phyloP scores from a whole-genome alignment of 2,888 invertebrate species.

The Iphiclides podalirius region DNA sequence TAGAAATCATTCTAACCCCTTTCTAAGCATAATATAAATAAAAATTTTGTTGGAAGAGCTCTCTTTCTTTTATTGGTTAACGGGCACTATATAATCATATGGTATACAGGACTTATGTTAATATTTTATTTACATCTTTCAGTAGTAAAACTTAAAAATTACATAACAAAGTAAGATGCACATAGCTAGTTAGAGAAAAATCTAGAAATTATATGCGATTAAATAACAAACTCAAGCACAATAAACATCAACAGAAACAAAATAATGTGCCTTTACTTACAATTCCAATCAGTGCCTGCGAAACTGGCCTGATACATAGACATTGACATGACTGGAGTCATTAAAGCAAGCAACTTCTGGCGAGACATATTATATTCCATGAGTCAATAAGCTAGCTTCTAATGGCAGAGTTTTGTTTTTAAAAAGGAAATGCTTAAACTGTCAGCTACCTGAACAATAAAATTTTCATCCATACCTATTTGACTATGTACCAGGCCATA shows the following conservation, averaged over 20 bases:
- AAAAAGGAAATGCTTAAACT: slow-evolving; percentile 14
- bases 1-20: slow-evolving; percentile 1
- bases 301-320: slow-evolving; percentile 15
- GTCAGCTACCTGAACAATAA: neutral
- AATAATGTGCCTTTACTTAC: slow-evolving; percentile 47
- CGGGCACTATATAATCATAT: slow-evolving; percentile 1
- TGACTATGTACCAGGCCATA: slow-evolving; percentile 28
- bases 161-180: slow-evolving; percentile 74
- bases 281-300: slow-evolving; percentile 36
- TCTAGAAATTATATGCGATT: slow-evolving; percentile 65
- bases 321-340: neutral
- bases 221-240: slow-evolving; percentile 68
- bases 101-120: slow-evolving; percentile 17
- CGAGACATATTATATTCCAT: slow-evolving; percentile 1
- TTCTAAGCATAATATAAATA: slow-evolving; percentile 17
- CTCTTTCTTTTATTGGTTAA: slow-evolving; percentile 3
- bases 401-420: slow-evolving; percentile 12
- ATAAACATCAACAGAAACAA: slow-evolving; percentile 72
- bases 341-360: neutral
- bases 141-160: slow-evolving; percentile 75
- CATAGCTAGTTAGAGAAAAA: slow-evolving; percentile 61
- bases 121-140: slow-evolving; percentile 60
- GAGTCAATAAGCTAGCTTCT: slow-evolving; percentile 21
- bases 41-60: slow-evolving; percentile 21
- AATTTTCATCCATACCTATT: neutral